Conservation (phyloP, 2,797 vertebrate genomes). For the Cirrhinus mrigala region DNA sequence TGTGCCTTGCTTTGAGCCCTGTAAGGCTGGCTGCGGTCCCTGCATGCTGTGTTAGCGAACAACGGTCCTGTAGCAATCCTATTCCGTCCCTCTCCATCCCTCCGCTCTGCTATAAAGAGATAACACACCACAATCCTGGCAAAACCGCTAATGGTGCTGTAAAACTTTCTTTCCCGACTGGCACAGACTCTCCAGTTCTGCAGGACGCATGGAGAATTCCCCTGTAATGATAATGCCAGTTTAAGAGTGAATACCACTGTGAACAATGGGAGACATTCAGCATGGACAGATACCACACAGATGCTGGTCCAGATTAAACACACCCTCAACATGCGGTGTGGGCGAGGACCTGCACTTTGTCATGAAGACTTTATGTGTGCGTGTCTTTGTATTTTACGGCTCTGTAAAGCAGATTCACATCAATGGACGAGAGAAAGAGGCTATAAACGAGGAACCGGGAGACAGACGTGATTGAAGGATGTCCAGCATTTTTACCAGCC, state of each 20-base stretch:
- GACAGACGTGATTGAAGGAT: slow-evolving; percentile 12
- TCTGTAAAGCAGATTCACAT: slow-evolving; percentile 51
- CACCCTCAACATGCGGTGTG: slow-evolving; percentile 20
- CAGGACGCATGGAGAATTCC: slow-evolving; percentile 19
- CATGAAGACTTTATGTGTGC: slow-evolving; percentile 23
- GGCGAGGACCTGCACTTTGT: slow-evolving; percentile 25
- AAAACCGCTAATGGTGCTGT: slow-evolving; percentile 22
- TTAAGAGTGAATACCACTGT: slow-evolving; percentile 38
- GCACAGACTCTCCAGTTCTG: slow-evolving; percentile 8
- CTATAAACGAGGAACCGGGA: slow-evolving; percentile 9
- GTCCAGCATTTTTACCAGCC: slow-evolving; percentile 17
- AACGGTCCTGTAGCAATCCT: slow-evolving; percentile 65
- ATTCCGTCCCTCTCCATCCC: slow-evolving; percentile 61
- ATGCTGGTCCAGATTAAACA: slow-evolving; percentile 50
- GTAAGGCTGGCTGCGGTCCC: slow-evolving; percentile 54
- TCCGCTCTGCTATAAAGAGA: slow-evolving; percentile 66
- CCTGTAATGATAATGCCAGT: slow-evolving; percentile 19
- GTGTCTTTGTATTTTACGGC: slow-evolving; percentile 44
- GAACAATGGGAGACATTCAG: slow-evolving; percentile 45
- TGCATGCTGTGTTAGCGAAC: slow-evolving; percentile 70
- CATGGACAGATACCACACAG: slow-evolving; percentile 48
- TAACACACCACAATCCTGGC: slow-evolving; percentile 54
- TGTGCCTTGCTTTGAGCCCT: slow-evolving; percentile 30
- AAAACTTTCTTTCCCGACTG: slow-evolving; percentile 22
- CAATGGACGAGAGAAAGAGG: slow-evolving; percentile 7